A percentile compares a stretch with the other conserved stretches of the same genome.
phyloP scores from a whole-genome alignment of 2,113 vertebrate genomes.

The Siniperca knerii region DNA sequence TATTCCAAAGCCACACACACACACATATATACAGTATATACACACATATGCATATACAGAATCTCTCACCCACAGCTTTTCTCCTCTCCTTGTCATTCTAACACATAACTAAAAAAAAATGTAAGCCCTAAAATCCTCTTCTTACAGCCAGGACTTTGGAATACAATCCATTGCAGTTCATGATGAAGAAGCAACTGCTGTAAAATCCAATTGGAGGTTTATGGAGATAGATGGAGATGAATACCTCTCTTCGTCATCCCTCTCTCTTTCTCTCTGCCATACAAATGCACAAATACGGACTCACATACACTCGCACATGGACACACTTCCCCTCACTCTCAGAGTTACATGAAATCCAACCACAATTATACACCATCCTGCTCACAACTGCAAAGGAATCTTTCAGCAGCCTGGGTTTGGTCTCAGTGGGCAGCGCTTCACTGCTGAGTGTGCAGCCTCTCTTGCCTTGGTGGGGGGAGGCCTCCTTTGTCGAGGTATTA shows the following conservation, averaged over 20 bases:
- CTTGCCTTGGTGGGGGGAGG: slow-evolving; percentile 61
- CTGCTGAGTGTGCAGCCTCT: slow-evolving; percentile 72
- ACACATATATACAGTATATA: too few relatives aligned
- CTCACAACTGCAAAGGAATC: slow-evolving; percentile 53
- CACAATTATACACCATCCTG: slow-evolving; percentile 55
- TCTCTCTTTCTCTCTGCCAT: slow-evolving; percentile 9
- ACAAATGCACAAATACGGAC: slow-evolving; percentile 11
- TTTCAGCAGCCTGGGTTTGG: slow-evolving; percentile 52
- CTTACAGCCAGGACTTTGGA: slow-evolving; percentile 53
- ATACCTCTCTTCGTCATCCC: slow-evolving; percentile 41
- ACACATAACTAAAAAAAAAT: slow-evolving; percentile 34
- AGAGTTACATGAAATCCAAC: slow-evolving; percentile 53
- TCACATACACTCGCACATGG: slow-evolving; percentile 17
- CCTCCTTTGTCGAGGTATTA: slow-evolving; percentile 71
- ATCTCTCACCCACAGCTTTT: slow-evolving; percentile 36
- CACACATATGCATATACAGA: slow-evolving; percentile 40
- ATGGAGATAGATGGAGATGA: slow-evolving; percentile 60
- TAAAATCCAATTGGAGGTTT: slow-evolving; percentile 71
- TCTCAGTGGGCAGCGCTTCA: slow-evolving; percentile 73
- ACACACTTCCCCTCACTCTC: slow-evolving; percentile 33
- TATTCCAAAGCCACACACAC: slow-evolving; percentile 24
- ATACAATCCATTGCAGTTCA: slow-evolving; percentile 55
- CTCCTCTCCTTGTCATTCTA: slow-evolving; percentile 22
- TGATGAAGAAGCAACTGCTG: slow-evolving; percentile 71
- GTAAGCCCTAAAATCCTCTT: slow-evolving; percentile 65